Evolutionary conservation across 2,888 invertebrate species (phyloP), one percentile per base, ranked within the genome.

Genomic region (Acholoe squamosa): DNA sequence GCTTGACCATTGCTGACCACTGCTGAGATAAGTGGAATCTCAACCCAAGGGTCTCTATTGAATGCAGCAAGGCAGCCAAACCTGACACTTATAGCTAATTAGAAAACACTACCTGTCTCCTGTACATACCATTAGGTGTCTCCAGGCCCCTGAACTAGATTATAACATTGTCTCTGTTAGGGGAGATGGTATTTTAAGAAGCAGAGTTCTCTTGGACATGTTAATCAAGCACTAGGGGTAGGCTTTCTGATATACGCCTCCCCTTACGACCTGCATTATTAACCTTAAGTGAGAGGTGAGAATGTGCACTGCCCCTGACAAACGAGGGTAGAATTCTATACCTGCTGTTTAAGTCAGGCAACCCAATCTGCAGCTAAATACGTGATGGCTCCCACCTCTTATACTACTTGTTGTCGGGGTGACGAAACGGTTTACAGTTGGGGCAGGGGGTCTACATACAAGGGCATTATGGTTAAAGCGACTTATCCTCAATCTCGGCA

Each of bases 1-100:
- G n/a, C 61, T 61, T 61, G 61, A n/a, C 71, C 71, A 71, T 14
- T 28, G 71, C 71, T 80, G 43, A 33, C 80, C 80, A 80, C 80
- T 80, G 43, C 80, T 80, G 80, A 14, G 80, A 34, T 80, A 80
- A 33, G 80, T 80, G 19, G 80, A 80, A 33, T 16, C 61, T 14
- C 61, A 61, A n/a, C 22, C n/a, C 22, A 1, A 61, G 61, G n/a
- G 61, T 61, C 22, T 19, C 61, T 61, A 61, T 43, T 43, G 5
- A 43, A 43, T 43, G 43, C 43, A 43, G 10, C 5, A 43, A 43
- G 43, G 10, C 43, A 43, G 43, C 61, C 61, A 61, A 19, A 61
- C 61, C 61, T 61, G 61, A 54, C 61, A 14, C 61, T n/a, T n/a
- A 61, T n/a, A 61, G 22, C 61, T 61, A 61, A 61, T 61, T 19